Evolutionary conservation across 2,797 vertebrate species (phyloP), one percentile per base, ranked within the genome.

Genomic region (Peromyscus attwateri): DNA sequence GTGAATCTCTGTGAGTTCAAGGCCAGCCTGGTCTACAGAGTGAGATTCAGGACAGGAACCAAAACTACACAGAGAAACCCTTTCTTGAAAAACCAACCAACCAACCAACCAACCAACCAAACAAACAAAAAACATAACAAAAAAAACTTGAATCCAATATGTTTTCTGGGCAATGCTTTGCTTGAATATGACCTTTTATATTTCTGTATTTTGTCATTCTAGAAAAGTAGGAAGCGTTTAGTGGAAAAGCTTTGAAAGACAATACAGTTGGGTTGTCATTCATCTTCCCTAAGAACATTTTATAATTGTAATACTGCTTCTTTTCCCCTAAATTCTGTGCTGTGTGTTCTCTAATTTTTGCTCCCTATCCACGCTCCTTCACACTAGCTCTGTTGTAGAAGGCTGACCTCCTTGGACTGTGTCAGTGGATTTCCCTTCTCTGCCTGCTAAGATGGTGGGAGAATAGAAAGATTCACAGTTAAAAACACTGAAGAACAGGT

Each of bases 241-340:
- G 19, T 76, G 64, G 49, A 77, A 91, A 91, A 34, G 34, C 62
- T 91, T 88, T n/a, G 25, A 80, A 96, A 92, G 84, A 87, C n/a
- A 84, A 80, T 55, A 80, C 49, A 80, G 57, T 80, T 93, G 52
- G 82, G 16, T 79, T 49, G 87, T 17, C 1, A 25, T 21, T 14
- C 66, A 40, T 43, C 90, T 91, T 89, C 11, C 3, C 1, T 79
- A 92, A 90, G 68, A 90, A 70, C 52, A 83, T 73, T 57, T 55
- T 92, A 37, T 31, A 40, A 64, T 49, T 57, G 11, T 23, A 11
- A 34, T 66, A 57, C 70, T 77, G 37, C 43, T 88, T 77, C 88
- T 66, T n/a, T 43, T 64, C 31, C 21, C 62, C 70, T 79, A 70
- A 79, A 31, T 37, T 25, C 19, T 55, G 0, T 57, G 11, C 77